Percentiles rank a stretch among this genome's conserved stretches.
Conservation (phyloP, 2,888 invertebrate genomes). For the Escarpia spicata region DNA sequence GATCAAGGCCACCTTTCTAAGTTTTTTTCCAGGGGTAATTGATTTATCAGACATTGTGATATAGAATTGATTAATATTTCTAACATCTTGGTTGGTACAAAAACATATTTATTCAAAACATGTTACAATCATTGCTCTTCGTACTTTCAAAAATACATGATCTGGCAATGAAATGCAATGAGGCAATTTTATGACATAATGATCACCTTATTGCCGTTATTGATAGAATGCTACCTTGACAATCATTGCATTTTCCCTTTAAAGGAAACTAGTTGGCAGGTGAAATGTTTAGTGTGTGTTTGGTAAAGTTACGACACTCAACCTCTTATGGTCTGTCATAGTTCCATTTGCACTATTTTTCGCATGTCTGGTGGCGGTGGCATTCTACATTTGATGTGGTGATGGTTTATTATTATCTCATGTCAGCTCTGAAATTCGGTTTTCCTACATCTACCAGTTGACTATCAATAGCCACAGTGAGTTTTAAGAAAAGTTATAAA, state of each 20-base stretch:
- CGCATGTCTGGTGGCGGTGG: neutral
- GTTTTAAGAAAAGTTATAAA: neutral
- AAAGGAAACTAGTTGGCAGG: neutral
- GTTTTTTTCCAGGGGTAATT: neutral
- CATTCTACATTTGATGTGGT: neutral
- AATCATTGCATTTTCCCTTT: neutral
- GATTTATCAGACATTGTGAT: too few species aligned
- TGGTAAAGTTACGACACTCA: neutral
- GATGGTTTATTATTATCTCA: neutral
- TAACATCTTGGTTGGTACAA: too few species aligned
- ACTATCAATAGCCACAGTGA: neutral
- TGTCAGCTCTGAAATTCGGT: neutral
- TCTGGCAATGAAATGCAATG: too few species aligned
- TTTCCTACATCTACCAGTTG: neutral
- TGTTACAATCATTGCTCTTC: too few species aligned
- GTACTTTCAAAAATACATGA: too few species aligned
- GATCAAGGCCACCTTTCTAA: neutral
- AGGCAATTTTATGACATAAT: too few species aligned
- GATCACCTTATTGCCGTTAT: too few species aligned
- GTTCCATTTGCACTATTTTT: neutral
- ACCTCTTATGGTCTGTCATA: neutral
- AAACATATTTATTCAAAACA: too few species aligned
- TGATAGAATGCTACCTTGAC: neutral
- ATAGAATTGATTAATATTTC: too few species aligned
- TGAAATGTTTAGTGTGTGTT: neutral